phyloP scores from a whole-genome alignment of 1,140 invertebrate species.

The Zeugodacus cucurbitae region DNA sequence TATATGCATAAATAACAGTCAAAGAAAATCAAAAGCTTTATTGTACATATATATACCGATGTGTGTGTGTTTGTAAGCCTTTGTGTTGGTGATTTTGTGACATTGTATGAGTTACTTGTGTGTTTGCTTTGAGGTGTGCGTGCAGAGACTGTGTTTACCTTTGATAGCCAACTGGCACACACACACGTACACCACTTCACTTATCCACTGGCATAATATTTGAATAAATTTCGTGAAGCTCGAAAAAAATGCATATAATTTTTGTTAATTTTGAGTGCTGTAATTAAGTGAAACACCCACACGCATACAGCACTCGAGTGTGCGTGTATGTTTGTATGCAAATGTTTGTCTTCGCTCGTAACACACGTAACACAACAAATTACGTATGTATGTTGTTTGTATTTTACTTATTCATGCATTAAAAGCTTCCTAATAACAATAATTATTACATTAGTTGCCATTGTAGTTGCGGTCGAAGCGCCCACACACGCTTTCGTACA shows the following conservation, averaged over 20 bases:
- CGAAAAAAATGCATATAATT: background rate
- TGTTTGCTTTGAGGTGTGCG: background rate
- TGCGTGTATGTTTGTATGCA: background rate
- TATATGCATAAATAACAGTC: background rate
- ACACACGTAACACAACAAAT: background rate
- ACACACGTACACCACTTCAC: background rate
- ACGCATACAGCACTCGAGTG: background rate
- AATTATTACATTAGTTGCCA: background rate
- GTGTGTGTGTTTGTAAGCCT: background rate
- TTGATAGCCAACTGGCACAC: background rate
- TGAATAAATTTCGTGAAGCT: background rate
- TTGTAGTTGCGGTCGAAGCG: background rate
- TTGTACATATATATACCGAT: background rate
- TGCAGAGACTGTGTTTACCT: constrained; percentile 1
- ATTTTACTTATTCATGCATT: background rate
- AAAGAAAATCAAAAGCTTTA: background rate
- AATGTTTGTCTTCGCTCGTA: background rate
- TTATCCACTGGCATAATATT: background rate
- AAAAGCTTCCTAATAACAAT: background rate
- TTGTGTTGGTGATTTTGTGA: background rate
- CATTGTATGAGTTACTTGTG: background rate
- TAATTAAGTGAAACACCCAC: constrained; percentile 6
- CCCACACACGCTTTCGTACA: background rate
- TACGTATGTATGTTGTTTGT: background rate
- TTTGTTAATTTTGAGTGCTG: background rate